Conservation (phyloP, 2,113 vertebrate genomes). For the Fregetta grallaria region DNA sequence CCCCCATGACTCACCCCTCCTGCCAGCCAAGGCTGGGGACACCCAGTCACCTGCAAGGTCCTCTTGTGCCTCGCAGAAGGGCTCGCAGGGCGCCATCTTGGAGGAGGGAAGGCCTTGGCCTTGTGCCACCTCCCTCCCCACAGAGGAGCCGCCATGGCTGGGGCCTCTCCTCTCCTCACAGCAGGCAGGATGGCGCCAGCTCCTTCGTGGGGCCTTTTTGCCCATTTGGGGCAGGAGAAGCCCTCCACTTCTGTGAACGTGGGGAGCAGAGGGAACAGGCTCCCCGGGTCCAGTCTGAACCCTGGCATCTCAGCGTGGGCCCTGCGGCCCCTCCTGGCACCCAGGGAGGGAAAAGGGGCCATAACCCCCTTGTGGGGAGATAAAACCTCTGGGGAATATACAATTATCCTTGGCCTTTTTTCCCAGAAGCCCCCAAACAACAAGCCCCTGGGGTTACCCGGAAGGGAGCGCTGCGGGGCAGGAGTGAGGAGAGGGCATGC, state of each 20-base stretch:
- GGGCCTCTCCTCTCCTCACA: background rate
- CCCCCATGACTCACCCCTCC: background rate
- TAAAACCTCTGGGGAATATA: background rate
- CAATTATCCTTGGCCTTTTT: background rate
- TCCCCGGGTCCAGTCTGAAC: rapidly evolving
- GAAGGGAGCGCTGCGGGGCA: rapidly evolving
- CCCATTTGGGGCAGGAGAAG: background rate
- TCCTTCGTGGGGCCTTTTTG: background rate
- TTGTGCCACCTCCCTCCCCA: background rate
- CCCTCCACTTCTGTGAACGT: rapidly evolving
- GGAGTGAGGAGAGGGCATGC: rapidly evolving
- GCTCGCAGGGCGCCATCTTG: background rate
- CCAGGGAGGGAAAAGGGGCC: background rate
- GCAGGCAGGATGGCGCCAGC: rapidly evolving
- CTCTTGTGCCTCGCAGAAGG: too few relatives aligned
- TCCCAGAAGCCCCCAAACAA: background rate
- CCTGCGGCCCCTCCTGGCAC: background rate
- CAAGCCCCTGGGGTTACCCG: background rate
- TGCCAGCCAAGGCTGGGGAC: background rate
- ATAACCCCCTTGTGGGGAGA: rapidly evolving
- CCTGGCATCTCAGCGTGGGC: rapidly evolving
- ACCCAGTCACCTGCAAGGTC: rapidly evolving
- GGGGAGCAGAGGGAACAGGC: background rate
- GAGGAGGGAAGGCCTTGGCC: background rate
- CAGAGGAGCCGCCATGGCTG: rapidly evolving